phyloP scores from a whole-genome alignment of 1,140 invertebrate genomes.

The Physella acuta region DNA sequence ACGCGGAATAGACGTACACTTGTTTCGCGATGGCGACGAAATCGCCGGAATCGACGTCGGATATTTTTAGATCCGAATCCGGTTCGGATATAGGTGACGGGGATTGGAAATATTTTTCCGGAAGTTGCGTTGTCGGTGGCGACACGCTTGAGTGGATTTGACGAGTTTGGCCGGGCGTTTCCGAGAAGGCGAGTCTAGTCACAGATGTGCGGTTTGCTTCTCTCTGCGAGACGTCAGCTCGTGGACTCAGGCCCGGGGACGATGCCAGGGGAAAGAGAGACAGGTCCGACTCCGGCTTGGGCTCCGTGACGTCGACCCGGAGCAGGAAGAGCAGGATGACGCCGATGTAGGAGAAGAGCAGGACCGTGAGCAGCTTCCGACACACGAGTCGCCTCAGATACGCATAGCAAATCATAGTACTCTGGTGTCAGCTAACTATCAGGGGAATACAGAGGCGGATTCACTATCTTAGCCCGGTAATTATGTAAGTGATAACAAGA shows the following conservation, averaged over 20 bases:
- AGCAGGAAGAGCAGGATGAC: neutral
- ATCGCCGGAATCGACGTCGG: constrained; percentile 1
- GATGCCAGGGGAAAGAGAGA: neutral
- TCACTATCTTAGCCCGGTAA: no score
- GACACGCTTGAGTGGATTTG: neutral
- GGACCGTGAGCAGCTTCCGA: constrained; percentile 1
- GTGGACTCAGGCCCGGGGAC: neutral
- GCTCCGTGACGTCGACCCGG: neutral
- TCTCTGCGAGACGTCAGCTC: neutral
- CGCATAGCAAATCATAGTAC: constrained; percentile 5
- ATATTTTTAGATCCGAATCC: neutral
- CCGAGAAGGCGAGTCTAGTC: no score
- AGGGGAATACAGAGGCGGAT: neutral
- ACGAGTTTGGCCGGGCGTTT: neutral
- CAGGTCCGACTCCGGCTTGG: neutral
- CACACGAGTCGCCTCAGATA: neutral
- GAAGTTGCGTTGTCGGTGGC: neutral
- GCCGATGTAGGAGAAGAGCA: neutral
- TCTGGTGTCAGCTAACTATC: no score
- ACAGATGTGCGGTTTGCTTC: no score
- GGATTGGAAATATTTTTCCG: neutral
- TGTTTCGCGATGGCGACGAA: constrained; percentile 15
- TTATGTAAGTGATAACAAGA: neutral
- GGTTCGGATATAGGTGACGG: constrained; percentile 3
- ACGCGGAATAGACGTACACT: constrained; percentile 31